Evolutionary conservation across 2,888 invertebrate genomes (phyloP).

Genomic region (Archaeoteleia sp.): DNA sequence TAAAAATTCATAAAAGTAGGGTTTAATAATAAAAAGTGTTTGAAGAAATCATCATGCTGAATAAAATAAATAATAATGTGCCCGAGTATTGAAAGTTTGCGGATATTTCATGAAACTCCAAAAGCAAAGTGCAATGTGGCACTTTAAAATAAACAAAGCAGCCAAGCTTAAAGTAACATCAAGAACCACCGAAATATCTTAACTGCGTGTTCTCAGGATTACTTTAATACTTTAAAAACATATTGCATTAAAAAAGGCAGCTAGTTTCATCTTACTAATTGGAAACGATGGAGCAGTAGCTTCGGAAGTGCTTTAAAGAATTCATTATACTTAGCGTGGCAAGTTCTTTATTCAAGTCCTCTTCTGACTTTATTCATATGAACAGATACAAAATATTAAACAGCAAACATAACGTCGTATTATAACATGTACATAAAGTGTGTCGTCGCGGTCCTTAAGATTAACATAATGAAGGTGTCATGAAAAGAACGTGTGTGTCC

Average conservation of each 20-base stretch:
- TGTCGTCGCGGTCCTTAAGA: conserved; percentile 4
- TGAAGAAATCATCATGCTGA: too few species aligned
- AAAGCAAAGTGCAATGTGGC: too few species aligned
- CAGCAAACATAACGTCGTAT: conserved; percentile 12
- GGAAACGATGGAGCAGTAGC: conserved; percentile 38
- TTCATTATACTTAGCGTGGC: conserved; percentile 29
- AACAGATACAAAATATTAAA: conserved; percentile 31
- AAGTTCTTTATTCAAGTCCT: conserved; percentile 53
- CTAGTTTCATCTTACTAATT: conserved; percentile 40
- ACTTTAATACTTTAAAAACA: too few species aligned
- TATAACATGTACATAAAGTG: conserved; percentile 11
- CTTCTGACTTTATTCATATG: conserved; percentile 34
- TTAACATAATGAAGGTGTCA: conserved; percentile 4
- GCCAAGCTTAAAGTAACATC: too few species aligned
- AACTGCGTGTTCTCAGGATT: too few species aligned
- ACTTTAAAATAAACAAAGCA: too few species aligned
- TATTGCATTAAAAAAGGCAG: not conserved
- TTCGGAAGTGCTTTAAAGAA: conserved; percentile 35
- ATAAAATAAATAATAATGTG: too few species aligned
- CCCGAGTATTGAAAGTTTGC: too few species aligned
- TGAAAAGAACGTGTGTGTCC: not conserved
- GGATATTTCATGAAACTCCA: too few species aligned
- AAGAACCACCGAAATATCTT: too few species aligned
- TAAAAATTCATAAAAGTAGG: too few species aligned
- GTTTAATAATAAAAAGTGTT: too few species aligned